Base-by-base conservation (phyloP, 2,888 invertebrate species). In the Drosophila mulleri region DNA sequence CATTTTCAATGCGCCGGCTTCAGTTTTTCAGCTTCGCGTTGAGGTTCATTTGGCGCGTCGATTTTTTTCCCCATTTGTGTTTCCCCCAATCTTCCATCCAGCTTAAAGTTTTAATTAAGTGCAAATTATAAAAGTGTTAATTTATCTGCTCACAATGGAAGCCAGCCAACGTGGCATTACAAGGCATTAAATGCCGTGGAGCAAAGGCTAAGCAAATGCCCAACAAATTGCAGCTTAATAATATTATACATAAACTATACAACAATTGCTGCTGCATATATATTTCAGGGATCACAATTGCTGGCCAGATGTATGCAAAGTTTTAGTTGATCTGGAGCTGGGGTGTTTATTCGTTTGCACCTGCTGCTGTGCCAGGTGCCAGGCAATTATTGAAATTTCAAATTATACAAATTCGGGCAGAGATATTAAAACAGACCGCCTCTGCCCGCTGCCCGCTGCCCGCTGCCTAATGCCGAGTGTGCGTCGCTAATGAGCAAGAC, bases 31-130 rank as follows among this genome's bases (percentile, higher is more conserved):
- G 14, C 39, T 53, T 18, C 64, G 70, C 79, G 70, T 69, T 11
- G 53, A 67, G 73, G 80, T 73, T 64, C 61, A 67, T 68, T 70
- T 67, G 58, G 52, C 62, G 63, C 61, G 71, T 65, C 45, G 57
- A 62, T 48, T 60, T 66, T 59, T 60, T 62, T 11, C 3, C 12
- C 9, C 8, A 3, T 37, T 39, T 16, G 16, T 35, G 0, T 35
- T 3, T 35, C 1, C 5, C 5, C 37, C 16, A 39, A 39, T 14
- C 16, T 39, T 16, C 29, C 57, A 44, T 11, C 52, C 57, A 41
- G 67, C 59, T 79, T 74, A 56, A 68, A 83, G 74, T 88, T 86
- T 86, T 86, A 86, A 86, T 90, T 86, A 86, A 90, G 86, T 88
- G 89, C 84, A 88, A 86, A 88, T 86, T 90, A 81, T 75, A 79